phyloP scores from a whole-genome alignment of 2,113 vertebrate species.

The Myrmecobius fasciatus region DNA sequence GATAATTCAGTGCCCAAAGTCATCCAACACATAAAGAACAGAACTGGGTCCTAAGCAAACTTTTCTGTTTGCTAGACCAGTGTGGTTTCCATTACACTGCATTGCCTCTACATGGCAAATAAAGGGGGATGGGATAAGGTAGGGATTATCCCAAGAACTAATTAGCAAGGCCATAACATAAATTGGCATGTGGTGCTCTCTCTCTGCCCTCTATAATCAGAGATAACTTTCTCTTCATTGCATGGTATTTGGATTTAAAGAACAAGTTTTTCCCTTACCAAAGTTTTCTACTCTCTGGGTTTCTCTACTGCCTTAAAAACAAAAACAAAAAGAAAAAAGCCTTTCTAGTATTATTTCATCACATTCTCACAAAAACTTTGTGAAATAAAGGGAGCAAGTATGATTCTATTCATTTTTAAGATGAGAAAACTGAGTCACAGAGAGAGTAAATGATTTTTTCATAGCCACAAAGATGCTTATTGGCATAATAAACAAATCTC shows the following conservation, averaged over 20 bases:
- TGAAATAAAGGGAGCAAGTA: not conserved
- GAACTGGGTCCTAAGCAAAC: not conserved
- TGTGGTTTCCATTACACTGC: not conserved
- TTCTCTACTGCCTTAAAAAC: not conserved
- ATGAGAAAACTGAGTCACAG: not conserved
- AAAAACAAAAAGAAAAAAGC: not conserved
- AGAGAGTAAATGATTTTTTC: not conserved
- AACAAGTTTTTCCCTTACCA: not conserved
- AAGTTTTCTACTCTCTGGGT: not conserved
- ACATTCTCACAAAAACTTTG: not conserved
- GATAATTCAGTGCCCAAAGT: not conserved
- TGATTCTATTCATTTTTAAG: not conserved
- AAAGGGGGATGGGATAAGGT: too few species aligned
- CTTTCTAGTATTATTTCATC: not conserved
- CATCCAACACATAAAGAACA: not conserved
- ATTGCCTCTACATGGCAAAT: not conserved
- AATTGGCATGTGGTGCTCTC: not conserved
- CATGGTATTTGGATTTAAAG: not conserved
- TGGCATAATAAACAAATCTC: not conserved
- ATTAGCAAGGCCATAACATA: not conserved
- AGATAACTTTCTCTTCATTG: not conserved
- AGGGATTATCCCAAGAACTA: not conserved
- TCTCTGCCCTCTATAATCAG: not conserved
- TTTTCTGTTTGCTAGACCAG: not conserved
- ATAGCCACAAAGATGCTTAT: not conserved